phyloP scores from a whole-genome alignment of 2,113 vertebrate genomes.

The Paradoxurus hermaphroditus region DNA sequence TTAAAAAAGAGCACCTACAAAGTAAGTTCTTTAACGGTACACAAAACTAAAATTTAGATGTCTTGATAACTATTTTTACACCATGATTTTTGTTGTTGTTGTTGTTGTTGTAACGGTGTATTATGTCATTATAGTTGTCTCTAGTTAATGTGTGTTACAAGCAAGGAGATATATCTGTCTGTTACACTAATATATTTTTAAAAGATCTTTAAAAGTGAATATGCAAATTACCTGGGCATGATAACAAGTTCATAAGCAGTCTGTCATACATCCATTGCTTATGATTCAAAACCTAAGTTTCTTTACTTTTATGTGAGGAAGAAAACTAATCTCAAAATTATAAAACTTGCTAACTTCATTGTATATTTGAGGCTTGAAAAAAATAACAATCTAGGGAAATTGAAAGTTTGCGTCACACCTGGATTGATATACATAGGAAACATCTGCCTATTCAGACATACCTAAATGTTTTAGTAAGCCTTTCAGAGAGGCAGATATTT shows the following conservation, averaged over 20 bases:
- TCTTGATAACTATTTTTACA: not conserved
- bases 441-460: not conserved
- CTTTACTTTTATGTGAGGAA: not conserved
- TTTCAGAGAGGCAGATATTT: not conserved
- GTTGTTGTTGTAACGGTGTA: not conserved
- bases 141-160: constrained; percentile 3
- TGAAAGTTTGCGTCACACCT: constrained; percentile 31
- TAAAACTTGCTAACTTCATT: not conserved
- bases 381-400: not conserved
- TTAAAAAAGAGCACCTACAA: constrained; percentile 29
- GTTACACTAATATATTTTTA: not conserved
- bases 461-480: not conserved
- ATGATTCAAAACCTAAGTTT: not conserved
- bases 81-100: not conserved
- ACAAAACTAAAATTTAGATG: constrained; percentile 10
- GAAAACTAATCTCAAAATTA: constrained; percentile 6
- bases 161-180: not conserved
- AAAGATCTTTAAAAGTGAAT: not conserved
- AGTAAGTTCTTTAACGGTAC: constrained; percentile 17
- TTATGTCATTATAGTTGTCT: not conserved
- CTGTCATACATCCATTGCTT: not conserved
- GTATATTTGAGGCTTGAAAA: not conserved
- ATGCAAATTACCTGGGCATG: not conserved
- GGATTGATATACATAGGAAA: not conserved
- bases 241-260: not conserved